Conservation (phyloP, 2,797 vertebrate species). For the Artibeus jamaicensis region DNA sequence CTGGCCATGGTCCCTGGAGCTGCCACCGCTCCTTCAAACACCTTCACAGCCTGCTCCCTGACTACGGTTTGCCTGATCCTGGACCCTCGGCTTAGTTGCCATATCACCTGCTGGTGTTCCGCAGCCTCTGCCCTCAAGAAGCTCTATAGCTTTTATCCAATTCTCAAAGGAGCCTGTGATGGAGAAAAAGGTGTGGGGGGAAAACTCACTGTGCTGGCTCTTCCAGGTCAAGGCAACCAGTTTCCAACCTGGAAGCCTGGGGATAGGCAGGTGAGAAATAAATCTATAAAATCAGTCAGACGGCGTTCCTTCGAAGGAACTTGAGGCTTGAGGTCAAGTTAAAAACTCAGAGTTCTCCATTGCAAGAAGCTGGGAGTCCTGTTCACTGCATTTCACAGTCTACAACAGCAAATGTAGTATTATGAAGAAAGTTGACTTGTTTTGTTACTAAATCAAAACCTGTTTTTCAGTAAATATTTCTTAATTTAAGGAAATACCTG, state of each 20-base stretch:
- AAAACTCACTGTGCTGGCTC: not conserved
- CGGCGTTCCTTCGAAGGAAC: not conserved
- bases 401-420: not conserved
- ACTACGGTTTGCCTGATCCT: not conserved
- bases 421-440: not conserved
- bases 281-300: not conserved
- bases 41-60: not conserved
- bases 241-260: not conserved
- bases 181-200: not conserved
- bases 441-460: slow-evolving; percentile 3
- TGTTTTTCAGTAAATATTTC: not conserved
- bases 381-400: not conserved
- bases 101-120: not conserved
- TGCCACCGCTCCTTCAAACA: accelerated
- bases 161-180: not conserved
- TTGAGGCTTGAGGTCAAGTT: not conserved
- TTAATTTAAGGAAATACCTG: not conserved
- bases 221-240: not conserved
- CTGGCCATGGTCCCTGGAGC: not conserved
- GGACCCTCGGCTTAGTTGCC: not conserved
- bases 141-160: not conserved
- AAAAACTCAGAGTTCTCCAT: not conserved
- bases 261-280: not conserved
- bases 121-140: not conserved
- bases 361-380: not conserved